A percentile compares a stretch with the other conserved stretches of the same genome.
These are phyloP conservation scores for Hippocampus comes DNA, from an alignment of 2,113 vertebrate genomes.

Conservation along the genomic window DNA sequence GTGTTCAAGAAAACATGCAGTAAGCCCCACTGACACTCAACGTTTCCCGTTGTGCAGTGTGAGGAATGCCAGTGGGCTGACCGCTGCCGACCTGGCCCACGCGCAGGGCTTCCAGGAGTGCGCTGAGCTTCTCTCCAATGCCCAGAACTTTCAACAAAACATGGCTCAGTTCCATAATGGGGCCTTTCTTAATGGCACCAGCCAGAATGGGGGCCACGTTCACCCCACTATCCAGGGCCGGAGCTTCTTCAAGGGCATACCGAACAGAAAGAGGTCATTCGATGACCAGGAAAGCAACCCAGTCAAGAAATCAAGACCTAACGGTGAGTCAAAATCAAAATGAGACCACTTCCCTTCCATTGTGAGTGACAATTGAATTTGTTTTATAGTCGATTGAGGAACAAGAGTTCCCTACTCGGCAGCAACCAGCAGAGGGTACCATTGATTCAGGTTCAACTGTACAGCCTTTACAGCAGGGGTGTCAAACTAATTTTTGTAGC, in stretches of 20 bases:
- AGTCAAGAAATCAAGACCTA: slow-evolving; percentile 86
- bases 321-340: slow-evolving; percentile 72
- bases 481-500: too few species aligned
- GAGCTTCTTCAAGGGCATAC: slow-evolving; percentile 73
- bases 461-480: too few species aligned
- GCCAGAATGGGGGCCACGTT: slow-evolving; percentile 79
- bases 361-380: neutral
- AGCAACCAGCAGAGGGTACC: neutral
- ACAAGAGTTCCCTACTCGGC: neutral
- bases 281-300: slow-evolving; percentile 80
- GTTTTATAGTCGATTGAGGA: neutral
- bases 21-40: slow-evolving; percentile 74
- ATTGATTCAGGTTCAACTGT: neutral
- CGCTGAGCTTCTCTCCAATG: slow-evolving; percentile 91
- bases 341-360: too few species aligned
- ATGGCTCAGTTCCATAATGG: slow-evolving; percentile 66
- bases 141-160: slow-evolving; percentile 84
- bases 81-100: slow-evolving; percentile 95
- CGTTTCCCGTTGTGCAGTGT: slow-evolving; percentile 88
- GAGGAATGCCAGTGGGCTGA: slow-evolving; percentile 98
- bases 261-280: slow-evolving; percentile 90
- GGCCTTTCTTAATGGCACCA: slow-evolving; percentile 78
- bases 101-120: slow-evolving; percentile 97
- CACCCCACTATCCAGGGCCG: slow-evolving; percentile 74
- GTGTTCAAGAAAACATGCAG: slow-evolving; percentile 28